phyloP scores from a whole-genome alignment of 2,113 vertebrate genomes.

The Macquaria ambigua region DNA sequence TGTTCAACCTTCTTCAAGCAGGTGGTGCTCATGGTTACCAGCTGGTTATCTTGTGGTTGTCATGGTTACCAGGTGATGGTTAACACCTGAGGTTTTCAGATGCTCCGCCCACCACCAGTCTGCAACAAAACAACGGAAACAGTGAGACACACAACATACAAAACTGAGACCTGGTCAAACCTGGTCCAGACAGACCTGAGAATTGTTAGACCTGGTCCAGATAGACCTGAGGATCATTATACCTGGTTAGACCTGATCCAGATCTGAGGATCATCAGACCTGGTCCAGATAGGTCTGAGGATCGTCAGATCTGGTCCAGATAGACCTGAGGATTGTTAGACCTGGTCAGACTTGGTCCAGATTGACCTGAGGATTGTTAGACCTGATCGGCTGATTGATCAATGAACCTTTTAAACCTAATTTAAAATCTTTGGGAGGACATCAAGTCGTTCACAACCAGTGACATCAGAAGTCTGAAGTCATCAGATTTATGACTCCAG shows the following conservation, averaged over 20 bases:
- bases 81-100: background rate
- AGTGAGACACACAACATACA: background rate
- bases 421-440: too few relatives aligned
- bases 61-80: background rate
- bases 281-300: background rate
- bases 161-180: background rate
- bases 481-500: too few relatives aligned
- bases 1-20: background rate
- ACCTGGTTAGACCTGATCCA: background rate
- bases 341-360: background rate
- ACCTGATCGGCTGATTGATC: background rate
- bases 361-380: background rate
- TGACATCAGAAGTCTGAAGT: too few relatives aligned
- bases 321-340: background rate
- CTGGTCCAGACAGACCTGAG: background rate
- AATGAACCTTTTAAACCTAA: too few relatives aligned
- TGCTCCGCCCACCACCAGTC: background rate
- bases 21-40: constrained; percentile 4
- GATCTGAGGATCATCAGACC: background rate
- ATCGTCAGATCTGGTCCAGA: background rate
- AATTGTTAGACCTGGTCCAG: background rate
- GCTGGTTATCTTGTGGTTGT: background rate
- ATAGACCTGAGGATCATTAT: background rate
- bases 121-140: background rate
- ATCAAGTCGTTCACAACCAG: too few relatives aligned